Conservation (phyloP, 1,140 invertebrate genomes). For the Tribolium madens region DNA sequence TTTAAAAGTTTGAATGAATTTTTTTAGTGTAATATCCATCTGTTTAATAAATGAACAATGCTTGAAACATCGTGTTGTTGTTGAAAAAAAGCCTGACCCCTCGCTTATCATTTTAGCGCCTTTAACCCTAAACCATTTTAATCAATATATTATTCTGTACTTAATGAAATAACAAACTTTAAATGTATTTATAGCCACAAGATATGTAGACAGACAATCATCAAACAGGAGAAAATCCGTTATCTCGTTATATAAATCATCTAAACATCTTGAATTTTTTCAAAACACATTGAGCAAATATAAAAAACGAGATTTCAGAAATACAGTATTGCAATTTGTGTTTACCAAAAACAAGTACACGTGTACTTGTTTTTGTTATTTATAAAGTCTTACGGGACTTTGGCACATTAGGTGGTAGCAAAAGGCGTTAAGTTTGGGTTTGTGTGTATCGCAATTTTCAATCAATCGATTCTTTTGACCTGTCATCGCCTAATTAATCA, state of each 20-base stretch:
- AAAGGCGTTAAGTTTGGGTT: not conserved
- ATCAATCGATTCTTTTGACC: conserved; percentile 31
- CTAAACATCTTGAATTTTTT: not conserved
- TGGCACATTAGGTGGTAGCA: too few species aligned
- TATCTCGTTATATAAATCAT: not conserved
- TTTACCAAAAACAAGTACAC: not conserved
- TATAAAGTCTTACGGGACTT: too few species aligned
- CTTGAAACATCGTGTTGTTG: conserved; percentile 39
- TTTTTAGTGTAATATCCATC: not conserved
- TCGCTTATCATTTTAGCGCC: conserved; percentile 29
- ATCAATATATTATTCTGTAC: conserved; percentile 36
- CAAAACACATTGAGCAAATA: not conserved
- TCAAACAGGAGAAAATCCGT: not conserved
- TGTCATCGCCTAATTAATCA: conserved; percentile 39
- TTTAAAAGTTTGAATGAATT: not conserved
- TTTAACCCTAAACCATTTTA: conserved; percentile 40
- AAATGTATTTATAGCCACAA: conserved; percentile 5
- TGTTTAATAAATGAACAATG: conserved; percentile 35
- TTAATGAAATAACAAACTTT: conserved; percentile 41
- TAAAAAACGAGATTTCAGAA: not conserved
- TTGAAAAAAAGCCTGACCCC: conserved; percentile 37
- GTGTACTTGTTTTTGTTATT: not conserved
- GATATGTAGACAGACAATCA: conserved; percentile 10
- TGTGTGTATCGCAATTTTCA: not conserved
- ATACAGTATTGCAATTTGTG: not conserved